phyloP scores from a whole-genome alignment of 2,797 vertebrate species.

The Neosilurus mollespiculum region DNA sequence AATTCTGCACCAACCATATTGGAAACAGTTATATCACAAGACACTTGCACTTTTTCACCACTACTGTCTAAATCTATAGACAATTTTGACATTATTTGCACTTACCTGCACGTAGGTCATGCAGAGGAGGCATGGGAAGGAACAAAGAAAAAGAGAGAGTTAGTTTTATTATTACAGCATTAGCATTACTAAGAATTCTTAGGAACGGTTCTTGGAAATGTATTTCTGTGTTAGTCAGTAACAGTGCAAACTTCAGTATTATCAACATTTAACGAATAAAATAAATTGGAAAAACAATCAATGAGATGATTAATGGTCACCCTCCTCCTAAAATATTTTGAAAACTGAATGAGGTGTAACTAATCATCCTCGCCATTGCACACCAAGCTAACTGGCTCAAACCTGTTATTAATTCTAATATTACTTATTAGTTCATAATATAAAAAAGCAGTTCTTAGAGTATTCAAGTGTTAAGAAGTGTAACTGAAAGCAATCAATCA shows the following conservation, averaged over 20 bases:
- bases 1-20: slow-evolving; percentile 13
- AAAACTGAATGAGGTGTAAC: too few relatives aligned
- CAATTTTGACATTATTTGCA: slow-evolving; percentile 39
- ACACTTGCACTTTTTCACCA: slow-evolving; percentile 27
- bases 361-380: too few relatives aligned
- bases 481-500: too few relatives aligned
- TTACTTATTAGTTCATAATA: too few relatives aligned
- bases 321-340: too few relatives aligned
- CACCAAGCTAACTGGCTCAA: too few relatives aligned
- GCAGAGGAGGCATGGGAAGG: slow-evolving; percentile 24
- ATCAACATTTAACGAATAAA: background rate
- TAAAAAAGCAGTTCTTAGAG: too few relatives aligned
- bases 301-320: background rate
- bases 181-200: background rate
- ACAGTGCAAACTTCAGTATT: background rate
- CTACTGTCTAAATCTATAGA: slow-evolving; percentile 9
- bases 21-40: slow-evolving; percentile 16
- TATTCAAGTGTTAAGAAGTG: too few relatives aligned
- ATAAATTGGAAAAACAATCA: background rate
- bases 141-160: slow-evolving; percentile 27
- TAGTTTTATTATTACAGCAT: background rate
- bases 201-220: background rate
- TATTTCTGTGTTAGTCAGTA: background rate
- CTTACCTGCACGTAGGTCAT: slow-evolving; percentile 62
- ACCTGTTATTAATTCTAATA: too few relatives aligned